phyloP scores from a whole-genome alignment of 2,113 vertebrate genomes.

The Aegotheles bennettii region DNA sequence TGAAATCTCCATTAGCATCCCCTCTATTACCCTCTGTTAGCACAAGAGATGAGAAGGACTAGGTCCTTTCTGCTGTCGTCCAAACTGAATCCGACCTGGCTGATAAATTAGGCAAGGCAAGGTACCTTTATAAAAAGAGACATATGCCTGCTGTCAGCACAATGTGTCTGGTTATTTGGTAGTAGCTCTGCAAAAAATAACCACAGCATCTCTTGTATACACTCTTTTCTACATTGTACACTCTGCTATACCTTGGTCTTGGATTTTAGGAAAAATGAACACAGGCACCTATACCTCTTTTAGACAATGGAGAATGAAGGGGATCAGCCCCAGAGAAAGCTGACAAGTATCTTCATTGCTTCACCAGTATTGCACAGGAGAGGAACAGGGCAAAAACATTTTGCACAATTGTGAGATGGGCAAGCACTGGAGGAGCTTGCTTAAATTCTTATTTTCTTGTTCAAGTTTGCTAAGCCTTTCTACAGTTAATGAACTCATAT shows the following conservation, averaged over 20 bases:
- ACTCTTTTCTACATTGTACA: neutral
- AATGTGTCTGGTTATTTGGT: neutral
- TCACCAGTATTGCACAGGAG: neutral
- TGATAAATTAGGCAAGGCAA: neutral
- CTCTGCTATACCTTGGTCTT: neutral
- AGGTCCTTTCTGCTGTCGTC: neutral
- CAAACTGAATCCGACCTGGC: neutral
- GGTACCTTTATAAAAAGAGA: neutral
- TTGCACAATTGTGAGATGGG: accelerated
- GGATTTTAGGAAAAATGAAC: neutral
- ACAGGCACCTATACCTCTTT: neutral
- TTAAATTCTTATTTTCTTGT: neutral
- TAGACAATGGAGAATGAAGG: neutral
- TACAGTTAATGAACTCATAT: neutral
- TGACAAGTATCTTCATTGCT: neutral
- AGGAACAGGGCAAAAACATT: neutral
- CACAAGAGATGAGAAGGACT: neutral
- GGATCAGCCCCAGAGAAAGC: neutral
- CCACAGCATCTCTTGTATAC: neutral
- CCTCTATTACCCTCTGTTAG: neutral
- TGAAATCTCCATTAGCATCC: neutral
- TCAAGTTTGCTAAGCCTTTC: neutral
- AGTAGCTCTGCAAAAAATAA: neutral
- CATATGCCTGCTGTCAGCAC: neutral
- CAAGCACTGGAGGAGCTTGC: neutral